These are phyloP conservation scores for Drosophila trapezifrons DNA, from an alignment of 1,140 invertebrate species.

Conservation along the genomic window DNA sequence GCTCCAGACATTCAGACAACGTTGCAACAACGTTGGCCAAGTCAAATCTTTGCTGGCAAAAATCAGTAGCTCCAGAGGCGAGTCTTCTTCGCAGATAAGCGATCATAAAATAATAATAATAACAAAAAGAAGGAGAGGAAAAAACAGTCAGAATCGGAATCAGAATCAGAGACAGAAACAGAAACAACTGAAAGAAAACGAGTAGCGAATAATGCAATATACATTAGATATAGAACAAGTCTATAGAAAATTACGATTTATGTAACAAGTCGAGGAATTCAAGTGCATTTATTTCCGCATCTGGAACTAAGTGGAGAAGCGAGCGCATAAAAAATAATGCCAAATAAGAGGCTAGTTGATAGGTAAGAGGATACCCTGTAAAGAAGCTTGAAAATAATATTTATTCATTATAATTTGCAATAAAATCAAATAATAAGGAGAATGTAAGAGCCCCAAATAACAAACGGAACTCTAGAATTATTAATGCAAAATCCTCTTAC, in stretches of 20 bases:
- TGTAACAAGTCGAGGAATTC: constrained; percentile 79
- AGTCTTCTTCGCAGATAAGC: constrained; percentile 10
- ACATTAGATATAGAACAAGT: constrained; percentile 76
- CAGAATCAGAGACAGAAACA: not conserved
- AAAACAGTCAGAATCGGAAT: not conserved
- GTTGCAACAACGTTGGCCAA: not conserved
- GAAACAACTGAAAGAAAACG: constrained; percentile 37
- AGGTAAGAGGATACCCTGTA: not conserved
- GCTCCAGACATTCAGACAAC: constrained; percentile 15
- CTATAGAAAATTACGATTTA: constrained; percentile 82
- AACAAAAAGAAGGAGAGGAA: constrained; percentile 5
- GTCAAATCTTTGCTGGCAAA: constrained; percentile 34
- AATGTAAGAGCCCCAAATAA: no score
- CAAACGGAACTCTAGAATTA: no score
- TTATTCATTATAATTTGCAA: no score
- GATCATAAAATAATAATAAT: constrained; percentile 46
- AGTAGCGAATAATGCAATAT: constrained; percentile 77
- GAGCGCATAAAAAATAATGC: constrained; percentile 40
- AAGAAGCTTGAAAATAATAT: not conserved
- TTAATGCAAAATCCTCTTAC: no score
- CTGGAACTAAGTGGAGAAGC: constrained; percentile 57
- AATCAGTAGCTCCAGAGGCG: constrained; percentile 17
- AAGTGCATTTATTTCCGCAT: constrained; percentile 80
- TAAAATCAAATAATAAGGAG: not conserved
- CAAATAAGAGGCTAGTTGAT: not conserved